Evolutionary conservation across 2,797 vertebrate species (phyloP), one percentile per base, ranked within the genome.

Genomic region (Alouatta caraya): DNA sequence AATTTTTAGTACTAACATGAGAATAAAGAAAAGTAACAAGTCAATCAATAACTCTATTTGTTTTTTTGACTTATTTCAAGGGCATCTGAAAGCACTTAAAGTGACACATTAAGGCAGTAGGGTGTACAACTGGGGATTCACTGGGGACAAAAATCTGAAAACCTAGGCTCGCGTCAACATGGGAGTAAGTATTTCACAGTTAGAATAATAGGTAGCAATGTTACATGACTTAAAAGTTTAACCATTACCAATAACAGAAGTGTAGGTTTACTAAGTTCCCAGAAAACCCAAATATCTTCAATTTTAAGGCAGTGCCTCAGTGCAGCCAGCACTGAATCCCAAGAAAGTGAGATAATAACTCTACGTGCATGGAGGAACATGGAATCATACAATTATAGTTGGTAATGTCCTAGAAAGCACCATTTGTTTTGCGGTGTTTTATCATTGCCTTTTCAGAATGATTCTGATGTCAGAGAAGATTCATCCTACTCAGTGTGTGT

Each of bases 211-310:
- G 82, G 46, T 91, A 92, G 13, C 21, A 72, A 21, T 30, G 37
- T 46, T 83, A 5, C 0, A 0, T 52, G 75, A 46, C 80, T 91
- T 21, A 76, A 75, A 94, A 52, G 19, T 89, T 94, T 86, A 94
- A 98, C 92, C 44, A 14, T 67, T 83, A 70, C 80, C 96, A 75
- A 78, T 87, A 21, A 95, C 96, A 73, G 94, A 96, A 80, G 46
- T 89, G 52, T 22, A 64, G 42, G 89, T 96, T 59, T 93, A 92
- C 96, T 87, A 15, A 79, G 44, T 55, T 97, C 72, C 28, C 8
- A 76, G 82, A 97, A 42, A 95, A 93, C 79, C 13, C 87, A 94
- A 55, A 1, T 97, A 96, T 92, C 96, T 98, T 97, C 22, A 67
- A 55, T 96, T 84, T 97, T 97, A 2, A 88, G 46, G 52, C 86